Evolutionary conservation across 2,888 invertebrate species (phyloP).

Genomic region (Parochlus steinenii): DNA sequence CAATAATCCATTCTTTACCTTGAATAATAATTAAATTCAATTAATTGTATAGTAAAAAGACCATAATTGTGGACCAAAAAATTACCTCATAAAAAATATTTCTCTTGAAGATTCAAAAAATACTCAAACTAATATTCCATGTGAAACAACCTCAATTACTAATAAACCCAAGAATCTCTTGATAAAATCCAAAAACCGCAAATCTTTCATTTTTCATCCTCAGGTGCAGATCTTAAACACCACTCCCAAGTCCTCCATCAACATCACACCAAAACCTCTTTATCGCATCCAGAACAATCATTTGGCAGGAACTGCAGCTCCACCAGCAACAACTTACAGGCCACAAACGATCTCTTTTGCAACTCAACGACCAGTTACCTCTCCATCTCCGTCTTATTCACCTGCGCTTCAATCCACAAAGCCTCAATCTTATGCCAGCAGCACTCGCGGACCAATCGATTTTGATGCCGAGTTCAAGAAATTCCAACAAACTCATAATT

Average conservation of each 20-base stretch:
- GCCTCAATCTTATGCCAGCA: constrained; percentile 16
- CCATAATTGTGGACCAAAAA: too few relatives aligned
- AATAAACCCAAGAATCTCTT: too few relatives aligned
- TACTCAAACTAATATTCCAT: too few relatives aligned
- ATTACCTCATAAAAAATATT: too few relatives aligned
- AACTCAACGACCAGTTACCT: constrained; percentile 35
- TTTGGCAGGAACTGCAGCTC: constrained; percentile 34
- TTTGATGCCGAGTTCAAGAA: constrained; percentile 61
- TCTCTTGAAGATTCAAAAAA: too few relatives aligned
- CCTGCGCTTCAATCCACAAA: constrained; percentile 14
- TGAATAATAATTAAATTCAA: too few relatives aligned
- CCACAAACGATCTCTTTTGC: constrained; percentile 43
- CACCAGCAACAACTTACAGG: constrained; percentile 48
- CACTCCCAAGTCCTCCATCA: constrained; percentile 34
- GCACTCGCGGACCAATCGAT: constrained; percentile 31
- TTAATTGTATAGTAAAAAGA: too few relatives aligned
- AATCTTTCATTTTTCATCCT: too few relatives aligned
- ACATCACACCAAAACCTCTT: constrained; percentile 42
- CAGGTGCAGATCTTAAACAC: constrained; percentile 33
- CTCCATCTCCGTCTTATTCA: constrained; percentile 20
- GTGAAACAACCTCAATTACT: too few relatives aligned
- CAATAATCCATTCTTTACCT: too few relatives aligned
- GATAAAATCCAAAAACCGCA: too few relatives aligned
- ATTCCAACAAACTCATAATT: constrained; percentile 49
- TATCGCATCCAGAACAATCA: constrained; percentile 30